Percentiles rank a stretch among this genome's conserved stretches.
Conservation (phyloP, 2,797 vertebrate genomes). For the Gambusia yucatana region DNA sequence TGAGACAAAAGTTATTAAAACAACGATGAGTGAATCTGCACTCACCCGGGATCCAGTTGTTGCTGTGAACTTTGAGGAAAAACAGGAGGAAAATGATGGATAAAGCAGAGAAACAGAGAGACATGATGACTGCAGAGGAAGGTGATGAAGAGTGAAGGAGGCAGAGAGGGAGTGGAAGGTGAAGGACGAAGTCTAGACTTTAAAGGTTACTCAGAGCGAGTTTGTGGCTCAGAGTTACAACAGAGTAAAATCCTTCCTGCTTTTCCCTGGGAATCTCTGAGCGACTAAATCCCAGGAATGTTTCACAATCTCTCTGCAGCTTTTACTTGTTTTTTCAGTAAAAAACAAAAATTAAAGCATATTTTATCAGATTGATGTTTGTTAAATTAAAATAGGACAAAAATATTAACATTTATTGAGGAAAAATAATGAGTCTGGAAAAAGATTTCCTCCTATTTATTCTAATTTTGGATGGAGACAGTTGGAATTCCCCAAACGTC, state of each 20-base stretch:
- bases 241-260: slow-evolving; percentile 30
- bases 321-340: not conserved
- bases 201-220: slow-evolving; percentile 29
- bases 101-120: not conserved
- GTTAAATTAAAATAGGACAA: not conserved
- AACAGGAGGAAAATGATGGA: slow-evolving; percentile 18
- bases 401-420: not conserved
- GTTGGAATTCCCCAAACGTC: slow-evolving; percentile 7
- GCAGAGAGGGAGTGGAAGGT: slow-evolving; percentile 23
- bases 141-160: slow-evolving; percentile 8
- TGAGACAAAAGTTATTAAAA: not conserved
- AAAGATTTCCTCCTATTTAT: not conserved
- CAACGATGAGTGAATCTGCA: not conserved
- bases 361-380: not conserved
- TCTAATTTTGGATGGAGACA: not conserved
- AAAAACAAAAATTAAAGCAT: not conserved
- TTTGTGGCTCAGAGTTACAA: slow-evolving; percentile 52
- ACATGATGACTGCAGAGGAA: slow-evolving; percentile 37
- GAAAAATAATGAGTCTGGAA: not conserved
- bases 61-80: slow-evolving; percentile 11
- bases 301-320: not conserved
- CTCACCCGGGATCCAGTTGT: slow-evolving; percentile 46
- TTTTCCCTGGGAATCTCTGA: slow-evolving; percentile 5
- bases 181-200: slow-evolving; percentile 53
- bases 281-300: not conserved